Evolutionary conservation across 2,888 invertebrate genomes (phyloP), one percentile per base, ranked within the genome.

Genomic region (Apamea epomidion): DNA sequence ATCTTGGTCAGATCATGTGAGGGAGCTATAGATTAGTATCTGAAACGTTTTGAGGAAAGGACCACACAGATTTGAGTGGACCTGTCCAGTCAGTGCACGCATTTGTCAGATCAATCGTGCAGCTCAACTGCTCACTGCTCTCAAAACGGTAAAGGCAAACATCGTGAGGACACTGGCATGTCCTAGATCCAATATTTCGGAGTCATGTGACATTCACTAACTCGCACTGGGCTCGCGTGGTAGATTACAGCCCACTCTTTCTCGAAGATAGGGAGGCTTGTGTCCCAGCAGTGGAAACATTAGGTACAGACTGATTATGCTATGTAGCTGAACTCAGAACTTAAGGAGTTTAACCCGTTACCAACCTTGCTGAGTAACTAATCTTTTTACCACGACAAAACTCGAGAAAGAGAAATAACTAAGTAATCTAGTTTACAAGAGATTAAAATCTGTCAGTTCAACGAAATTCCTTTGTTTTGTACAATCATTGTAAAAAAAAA

Each of bases 361-460:
- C 18, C 2, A 62, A 62, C 18, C 18, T 62, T 62, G 62, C 29
- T 18, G 62, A 29, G 7, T 29, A 37, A 25, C 25, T 37, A 3
- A 37, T 18, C 32, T n/a, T 21, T 73, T 21, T 21, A 42, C 2
- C 7, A 65, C 21, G 29, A 29, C n/a, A 67, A 37, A 8, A 16
- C 37, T 7, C 1, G 25, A 37, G 18, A n/a, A 54, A 54, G 21
- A n/a, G 4, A 69, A 74, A 60, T 4, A 29, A 29, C 16, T 21
- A 21, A 58, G n/a, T 79, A 74, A 74, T 64, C n/a, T 21, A 82
- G 3, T 62, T 69, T 21, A 2, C 2, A 32, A 37, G 29, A n/a
- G 58, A 84, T 80, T 2, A 37, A n/a, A 32, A 82, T 82, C 77
- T 48, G 60, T 54, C 51, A 69, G 58, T 60, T 42, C 51, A 48